Evolutionary conservation across 2,797 vertebrate genomes (phyloP).

Genomic region (Catharus ustulatus): DNA sequence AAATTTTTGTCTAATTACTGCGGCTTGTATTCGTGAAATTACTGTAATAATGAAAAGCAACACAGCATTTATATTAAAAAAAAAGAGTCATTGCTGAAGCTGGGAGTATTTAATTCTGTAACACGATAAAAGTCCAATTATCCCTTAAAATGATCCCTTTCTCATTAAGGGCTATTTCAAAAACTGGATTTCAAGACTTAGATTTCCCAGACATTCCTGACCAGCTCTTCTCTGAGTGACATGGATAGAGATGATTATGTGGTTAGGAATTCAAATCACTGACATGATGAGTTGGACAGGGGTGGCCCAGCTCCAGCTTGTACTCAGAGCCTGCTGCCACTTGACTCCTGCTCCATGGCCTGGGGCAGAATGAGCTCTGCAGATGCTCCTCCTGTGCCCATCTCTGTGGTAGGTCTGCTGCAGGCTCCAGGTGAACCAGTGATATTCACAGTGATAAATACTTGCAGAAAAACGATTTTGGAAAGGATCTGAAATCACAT

Average conservation of each 20-base stretch:
- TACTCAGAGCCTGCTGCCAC: neutral
- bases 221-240: neutral
- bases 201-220: conserved; percentile 15
- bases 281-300: neutral
- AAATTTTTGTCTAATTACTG: too few relatives aligned
- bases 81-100: neutral
- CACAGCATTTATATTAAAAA: neutral
- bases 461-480: neutral
- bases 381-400: conserved; percentile 24
- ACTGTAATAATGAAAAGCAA: neutral
- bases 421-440: conserved; percentile 16
- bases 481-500: neutral
- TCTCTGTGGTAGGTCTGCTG: conserved; percentile 38
- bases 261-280: neutral
- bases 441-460: neutral
- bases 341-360: neutral
- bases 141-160: neutral
- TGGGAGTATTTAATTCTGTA: neutral
- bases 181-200: neutral
- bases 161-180: neutral
- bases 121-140: neutral
- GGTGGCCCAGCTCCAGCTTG: neutral
- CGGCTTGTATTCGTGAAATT: too few relatives aligned
- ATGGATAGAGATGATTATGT: neutral
- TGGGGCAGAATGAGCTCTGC: conserved; percentile 1